phyloP scores from a whole-genome alignment of 2,797 vertebrate genomes.

The Melanotaenia nigrans region DNA sequence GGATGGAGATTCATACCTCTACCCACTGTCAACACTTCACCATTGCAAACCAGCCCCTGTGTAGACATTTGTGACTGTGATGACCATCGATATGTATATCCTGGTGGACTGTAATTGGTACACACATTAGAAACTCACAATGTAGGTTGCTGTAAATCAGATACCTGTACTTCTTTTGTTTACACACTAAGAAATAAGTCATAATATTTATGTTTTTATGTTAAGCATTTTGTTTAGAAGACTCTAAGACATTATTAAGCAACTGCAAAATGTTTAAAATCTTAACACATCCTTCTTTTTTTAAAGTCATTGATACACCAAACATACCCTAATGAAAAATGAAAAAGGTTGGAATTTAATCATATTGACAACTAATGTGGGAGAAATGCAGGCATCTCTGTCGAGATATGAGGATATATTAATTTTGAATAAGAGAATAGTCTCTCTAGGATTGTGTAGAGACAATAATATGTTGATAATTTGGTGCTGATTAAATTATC shows the following conservation, averaged over 20 bases:
- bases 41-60: slow-evolving; percentile 4
- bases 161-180: background rate
- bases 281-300: background rate
- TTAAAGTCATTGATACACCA: no score
- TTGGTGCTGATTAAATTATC: slow-evolving; percentile 49
- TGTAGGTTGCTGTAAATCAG: background rate
- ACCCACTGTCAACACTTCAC: slow-evolving; percentile 21
- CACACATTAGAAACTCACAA: slow-evolving; percentile 6
- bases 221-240: background rate
- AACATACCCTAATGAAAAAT: background rate
- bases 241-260: background rate
- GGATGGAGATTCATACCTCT: slow-evolving; percentile 24
- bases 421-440: slow-evolving; percentile 27
- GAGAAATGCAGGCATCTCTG: slow-evolving; percentile 18
- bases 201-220: background rate
- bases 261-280: background rate
- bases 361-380: slow-evolving; percentile 9
- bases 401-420: slow-evolving; percentile 20
- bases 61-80: slow-evolving; percentile 5
- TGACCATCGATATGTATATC: slow-evolving; percentile 5
- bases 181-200: background rate
- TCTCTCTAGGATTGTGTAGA: slow-evolving; percentile 27
- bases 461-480: slow-evolving; percentile 40
- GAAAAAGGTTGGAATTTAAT: slow-evolving; percentile 21
- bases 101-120: background rate